Evolutionary conservation across 2,888 invertebrate genomes (phyloP), one percentile per base, ranked within the genome.

Genomic region (Acheta domesticus): DNA sequence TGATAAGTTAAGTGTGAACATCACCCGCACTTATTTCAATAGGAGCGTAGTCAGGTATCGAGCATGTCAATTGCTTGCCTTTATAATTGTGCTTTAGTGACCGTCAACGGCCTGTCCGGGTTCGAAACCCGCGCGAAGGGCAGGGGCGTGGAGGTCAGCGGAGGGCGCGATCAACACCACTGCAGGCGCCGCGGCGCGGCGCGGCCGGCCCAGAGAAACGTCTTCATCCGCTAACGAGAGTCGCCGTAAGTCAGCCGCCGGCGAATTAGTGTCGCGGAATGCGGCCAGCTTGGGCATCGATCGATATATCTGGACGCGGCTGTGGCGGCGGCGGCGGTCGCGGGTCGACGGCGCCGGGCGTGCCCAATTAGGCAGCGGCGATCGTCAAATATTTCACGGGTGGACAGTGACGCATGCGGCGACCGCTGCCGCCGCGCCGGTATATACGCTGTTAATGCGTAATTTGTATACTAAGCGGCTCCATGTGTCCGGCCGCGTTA

Each of bases 261-360:
- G 62, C n/a, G 62, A 62, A 62, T 62, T 62, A 62, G n/a, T n/a
- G 62, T 62, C 62, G 62, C 62, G 62, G 62, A 62, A 62, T 16
- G 62, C 62, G 62, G n/a, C 62, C n/a, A n/a, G 62, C 62, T n/a
- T 19, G 16, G 16, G n/a, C n/a, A n/a, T n/a, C 62, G 62, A 62
- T 62, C 62, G 62, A 62, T 62, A 62, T 62, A 62, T 62, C 62
- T 62, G 62, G n/a, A 62, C 62, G 62, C 62, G 62, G 62, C n/a
- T 4, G 62, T 1, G n/a, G 62, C 14, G 62, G n/a, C 16, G n/a
- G 62, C 14, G 62, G n/a, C 62, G n/a, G 62, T 36, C 36, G 62
- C 62, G 62, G n/a, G n/a, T 62, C 62, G 62, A 62, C 62, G 62
- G n/a, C 62, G n/a, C 62, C 36, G 36, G 36, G 8, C 36, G 36